These are phyloP conservation scores for Lacerta bilineata DNA, from an alignment of 2,797 vertebrate genomes.

Conservation along the genomic window DNA sequence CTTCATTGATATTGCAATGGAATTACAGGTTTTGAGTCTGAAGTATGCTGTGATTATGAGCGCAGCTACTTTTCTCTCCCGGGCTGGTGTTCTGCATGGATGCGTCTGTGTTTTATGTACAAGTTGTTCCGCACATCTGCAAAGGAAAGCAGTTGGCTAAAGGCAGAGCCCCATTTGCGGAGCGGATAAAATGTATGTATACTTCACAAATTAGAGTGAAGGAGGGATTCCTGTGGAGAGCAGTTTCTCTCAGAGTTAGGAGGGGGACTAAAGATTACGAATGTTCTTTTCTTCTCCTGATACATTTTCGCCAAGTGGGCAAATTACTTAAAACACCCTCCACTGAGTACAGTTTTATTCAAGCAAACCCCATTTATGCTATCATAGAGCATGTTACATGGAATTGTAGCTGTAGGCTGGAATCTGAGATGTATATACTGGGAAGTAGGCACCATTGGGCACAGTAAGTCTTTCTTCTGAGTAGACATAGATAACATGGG, in stretches of 20 bases:
- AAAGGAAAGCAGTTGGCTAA: conserved; percentile 19
- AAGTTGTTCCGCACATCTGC: background rate
- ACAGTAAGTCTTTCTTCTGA: background rate
- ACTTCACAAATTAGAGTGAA: conserved; percentile 14
- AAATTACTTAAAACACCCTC: conserved; percentile 6
- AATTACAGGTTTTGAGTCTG: conserved; percentile 6
- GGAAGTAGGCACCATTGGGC: background rate
- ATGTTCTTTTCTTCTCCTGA: conserved; percentile 17
- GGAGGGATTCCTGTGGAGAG: background rate
- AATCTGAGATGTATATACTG: background rate
- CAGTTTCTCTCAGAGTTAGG: background rate
- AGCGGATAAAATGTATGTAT: background rate
- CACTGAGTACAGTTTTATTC: background rate
- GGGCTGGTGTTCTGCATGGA: background rate
- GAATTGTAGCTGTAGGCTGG: background rate
- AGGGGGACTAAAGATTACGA: conserved; percentile 16
- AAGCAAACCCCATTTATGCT: background rate
- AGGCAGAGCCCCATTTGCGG: conserved; percentile 11
- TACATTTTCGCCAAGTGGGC: background rate
- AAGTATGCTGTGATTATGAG: conserved; percentile 13
- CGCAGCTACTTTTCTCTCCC: conserved; percentile 12
- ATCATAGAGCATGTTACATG: background rate
- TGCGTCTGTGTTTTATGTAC: conserved; percentile 8
- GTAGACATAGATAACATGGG: background rate
- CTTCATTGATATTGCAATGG: background rate